These are phyloP conservation scores for Syrista parreyssii DNA, from an alignment of 2,888 invertebrate species.

Conservation along the genomic window DNA sequence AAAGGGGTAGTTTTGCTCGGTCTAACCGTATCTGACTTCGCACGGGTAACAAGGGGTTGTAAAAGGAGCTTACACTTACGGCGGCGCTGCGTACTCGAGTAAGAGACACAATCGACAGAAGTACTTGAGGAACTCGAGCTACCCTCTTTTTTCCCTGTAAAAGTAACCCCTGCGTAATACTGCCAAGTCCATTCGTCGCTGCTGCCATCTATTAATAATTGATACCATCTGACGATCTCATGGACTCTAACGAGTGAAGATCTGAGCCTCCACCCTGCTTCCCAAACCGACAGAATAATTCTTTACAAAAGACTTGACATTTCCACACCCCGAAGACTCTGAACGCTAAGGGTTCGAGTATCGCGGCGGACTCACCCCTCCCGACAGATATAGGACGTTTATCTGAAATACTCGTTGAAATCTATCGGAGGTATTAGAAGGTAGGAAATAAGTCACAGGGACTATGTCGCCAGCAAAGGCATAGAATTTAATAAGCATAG, in stretches of 20 bases:
- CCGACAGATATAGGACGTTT: neutral
- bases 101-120: constrained; percentile 23
- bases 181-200: neutral
- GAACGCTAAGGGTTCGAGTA: neutral
- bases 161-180: neutral
- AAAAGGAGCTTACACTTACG: constrained; percentile 22
- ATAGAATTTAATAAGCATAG: constrained; percentile 59
- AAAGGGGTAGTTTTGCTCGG: neutral
- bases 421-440: neutral
- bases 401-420: neutral
- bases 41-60: neutral
- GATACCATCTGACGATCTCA: constrained; percentile 5
- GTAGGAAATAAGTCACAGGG: neutral
- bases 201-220: constrained; percentile 19
- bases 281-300: neutral
- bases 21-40: neutral
- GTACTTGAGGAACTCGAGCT: neutral
- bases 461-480: constrained; percentile 5
- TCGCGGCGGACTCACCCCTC: neutral
- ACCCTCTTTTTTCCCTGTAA: neutral
- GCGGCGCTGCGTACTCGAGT: constrained; percentile 14
- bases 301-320: neutral
- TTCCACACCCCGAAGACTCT: neutral
- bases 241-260: neutral
- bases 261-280: neutral